A percentile compares a stretch with the other conserved stretches of the same genome.
Conservation (phyloP, 2,888 invertebrate genomes). For the Pilophorus perplexus region DNA sequence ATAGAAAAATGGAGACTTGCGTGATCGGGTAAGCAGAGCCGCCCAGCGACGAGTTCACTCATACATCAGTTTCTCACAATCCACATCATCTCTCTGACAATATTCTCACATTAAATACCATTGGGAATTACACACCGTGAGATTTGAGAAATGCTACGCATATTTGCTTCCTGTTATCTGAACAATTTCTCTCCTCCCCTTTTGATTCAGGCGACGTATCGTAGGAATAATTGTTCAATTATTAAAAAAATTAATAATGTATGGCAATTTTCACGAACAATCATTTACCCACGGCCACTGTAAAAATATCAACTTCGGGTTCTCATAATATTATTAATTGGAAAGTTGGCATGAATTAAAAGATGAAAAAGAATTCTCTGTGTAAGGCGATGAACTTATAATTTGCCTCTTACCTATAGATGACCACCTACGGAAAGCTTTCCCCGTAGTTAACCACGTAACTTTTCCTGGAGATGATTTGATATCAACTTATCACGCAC, state of each 20-base stretch:
- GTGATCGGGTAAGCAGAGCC: slow-evolving; percentile 33
- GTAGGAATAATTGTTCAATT: slow-evolving; percentile 26
- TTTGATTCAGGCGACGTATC: background rate
- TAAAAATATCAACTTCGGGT: slow-evolving; percentile 14
- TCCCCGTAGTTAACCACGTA: background rate
- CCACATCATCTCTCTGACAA: background rate
- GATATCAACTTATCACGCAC: background rate
- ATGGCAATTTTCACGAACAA: slow-evolving; percentile 27
- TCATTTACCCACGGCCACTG: slow-evolving; percentile 21
- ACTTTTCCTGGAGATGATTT: background rate
- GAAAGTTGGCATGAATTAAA: slow-evolving; percentile 16
- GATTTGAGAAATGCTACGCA: slow-evolving; percentile 34
- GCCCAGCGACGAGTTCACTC: background rate
- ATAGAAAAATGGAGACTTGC: slow-evolving; percentile 25
- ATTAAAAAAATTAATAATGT: slow-evolving; percentile 22
- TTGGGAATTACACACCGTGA: slow-evolving; percentile 30
- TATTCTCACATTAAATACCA: slow-evolving; percentile 37
- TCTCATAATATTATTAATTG: slow-evolving; percentile 26
- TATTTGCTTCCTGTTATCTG: slow-evolving; percentile 32
- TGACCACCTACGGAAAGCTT: background rate
- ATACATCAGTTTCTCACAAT: slow-evolving; percentile 28
- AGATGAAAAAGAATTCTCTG: background rate
- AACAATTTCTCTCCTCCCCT: slow-evolving; percentile 6
- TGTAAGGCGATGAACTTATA: slow-evolving; percentile 3
- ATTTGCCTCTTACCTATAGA: slow-evolving; percentile 5